Evolutionary conservation across 1,140 invertebrate species (phyloP), one percentile per base, ranked within the genome.

Genomic region (Caerostris darwini): DNA sequence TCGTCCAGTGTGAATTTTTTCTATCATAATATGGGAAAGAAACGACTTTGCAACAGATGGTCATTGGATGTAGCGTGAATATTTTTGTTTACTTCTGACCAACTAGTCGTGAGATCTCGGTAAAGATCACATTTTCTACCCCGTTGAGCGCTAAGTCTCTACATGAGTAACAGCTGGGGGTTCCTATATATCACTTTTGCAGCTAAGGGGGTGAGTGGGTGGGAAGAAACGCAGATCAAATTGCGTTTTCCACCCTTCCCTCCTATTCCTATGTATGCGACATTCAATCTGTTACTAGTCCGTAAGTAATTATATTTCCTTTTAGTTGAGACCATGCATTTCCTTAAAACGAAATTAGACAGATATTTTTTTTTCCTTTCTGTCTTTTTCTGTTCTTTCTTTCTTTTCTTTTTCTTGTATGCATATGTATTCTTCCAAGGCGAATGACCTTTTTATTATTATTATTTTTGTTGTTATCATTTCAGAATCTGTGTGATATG

Each of bases 251-350:
- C 19, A 90, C 58, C 90, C 81, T 67, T 54, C 53, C 77, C 82
- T 71, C n/a, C 50, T 34, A 67, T 59, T 71, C n/a, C 50, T 34
- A 67, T 59, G 56, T 57, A 67, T 77, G 92, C n/a, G 53, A 83
- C 90, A 83, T 87, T 53, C 92, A 93, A 93, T 93, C 92, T 93
- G 92, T 93, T 93, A 93, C 92, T 77, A 59, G 64, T 50, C 61
- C 57, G 92, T 93, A 58, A 93, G 92, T 93, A 93, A 93, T 93
- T 93, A 93, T 93, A 93, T 93, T 85, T 93, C 85, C 92, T 87
- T 93, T 93, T 93, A 83, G 82, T 93, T 86, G 54, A 93, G 77
- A 93, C 83, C 61, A 83, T 93, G 92, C 83, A 71, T 93, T 93
- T 87, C n/a, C 92, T 87, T 86, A 77, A 93, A 93, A 93, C 92